phyloP scores from a whole-genome alignment of 2,113 vertebrate genomes.

The Epinephelus lanceolatus region DNA sequence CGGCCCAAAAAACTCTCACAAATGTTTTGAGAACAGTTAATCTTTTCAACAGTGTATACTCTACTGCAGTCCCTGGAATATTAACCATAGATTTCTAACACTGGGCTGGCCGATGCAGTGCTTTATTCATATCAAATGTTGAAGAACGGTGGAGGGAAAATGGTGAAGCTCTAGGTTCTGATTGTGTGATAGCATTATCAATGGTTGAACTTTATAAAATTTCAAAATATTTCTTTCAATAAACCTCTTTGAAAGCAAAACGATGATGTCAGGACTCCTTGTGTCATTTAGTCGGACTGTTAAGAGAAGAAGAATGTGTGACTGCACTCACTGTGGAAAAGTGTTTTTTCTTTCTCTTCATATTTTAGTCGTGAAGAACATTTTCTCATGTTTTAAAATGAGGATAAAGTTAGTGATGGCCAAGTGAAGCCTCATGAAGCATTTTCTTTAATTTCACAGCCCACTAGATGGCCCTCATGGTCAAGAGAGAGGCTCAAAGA shows the following conservation, averaged over 20 bases:
- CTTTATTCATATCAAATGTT: conserved; percentile 72
- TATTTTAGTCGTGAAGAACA: neutral
- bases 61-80: conserved; percentile 18
- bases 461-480: too few species aligned
- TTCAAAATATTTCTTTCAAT: conserved; percentile 86
- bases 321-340: neutral
- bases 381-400: neutral
- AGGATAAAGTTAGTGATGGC: too few species aligned
- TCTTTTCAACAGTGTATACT: neutral
- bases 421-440: too few species aligned
- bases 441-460: too few species aligned
- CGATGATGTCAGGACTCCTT: conserved; percentile 12
- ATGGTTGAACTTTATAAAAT: conserved; percentile 84
- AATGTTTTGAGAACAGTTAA: conserved; percentile 3
- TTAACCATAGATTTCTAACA: conserved; percentile 5
- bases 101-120: conserved; percentile 15
- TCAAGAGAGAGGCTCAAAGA: too few species aligned
- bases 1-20: neutral
- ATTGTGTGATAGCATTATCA: conserved; percentile 83
- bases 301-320: neutral
- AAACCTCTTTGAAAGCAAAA: conserved; percentile 84
- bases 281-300: neutral
- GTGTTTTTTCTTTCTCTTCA: neutral
- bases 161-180: conserved; percentile 72
- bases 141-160: conserved; percentile 53